Conservation (phyloP, 2,113 vertebrate genomes). For the Mustela nigripes region DNA sequence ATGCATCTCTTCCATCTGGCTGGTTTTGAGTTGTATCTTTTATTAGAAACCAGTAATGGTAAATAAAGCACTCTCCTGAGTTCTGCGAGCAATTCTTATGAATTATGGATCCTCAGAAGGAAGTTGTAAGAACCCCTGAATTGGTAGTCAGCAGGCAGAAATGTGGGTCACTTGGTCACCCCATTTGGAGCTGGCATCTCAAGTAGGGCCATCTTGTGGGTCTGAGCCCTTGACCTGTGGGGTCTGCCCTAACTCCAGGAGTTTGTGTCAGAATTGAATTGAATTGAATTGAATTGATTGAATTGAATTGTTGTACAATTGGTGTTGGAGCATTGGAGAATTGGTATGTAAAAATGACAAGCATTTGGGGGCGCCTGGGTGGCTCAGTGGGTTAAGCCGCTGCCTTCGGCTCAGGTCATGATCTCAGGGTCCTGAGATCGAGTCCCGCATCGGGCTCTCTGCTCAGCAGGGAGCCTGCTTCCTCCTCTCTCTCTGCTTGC, state of each 20-base stretch:
- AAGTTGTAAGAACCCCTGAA: background rate
- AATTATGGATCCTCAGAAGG: background rate
- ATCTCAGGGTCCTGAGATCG: too few relatives aligned
- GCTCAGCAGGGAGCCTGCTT: too few relatives aligned
- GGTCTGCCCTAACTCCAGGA: background rate
- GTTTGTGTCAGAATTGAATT: background rate
- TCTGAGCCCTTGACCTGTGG: background rate
- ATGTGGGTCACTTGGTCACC: too few relatives aligned
- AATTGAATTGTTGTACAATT: background rate
- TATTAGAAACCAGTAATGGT: background rate
- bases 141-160: background rate
- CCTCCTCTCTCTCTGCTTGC: too few relatives aligned
- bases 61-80: background rate
- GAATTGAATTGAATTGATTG: background rate
- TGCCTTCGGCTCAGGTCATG: too few relatives aligned
- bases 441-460: too few relatives aligned
- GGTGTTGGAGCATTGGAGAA: background rate
- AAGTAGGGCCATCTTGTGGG: background rate
- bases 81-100: background rate
- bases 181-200: background rate
- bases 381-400: too few relatives aligned
- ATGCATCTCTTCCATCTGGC: background rate
- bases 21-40: background rate
- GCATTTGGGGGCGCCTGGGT: background rate
- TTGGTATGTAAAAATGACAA: background rate